Conservation (phyloP, 92 coral and sea anemone species). For the Phenganax stokvisi region DNA sequence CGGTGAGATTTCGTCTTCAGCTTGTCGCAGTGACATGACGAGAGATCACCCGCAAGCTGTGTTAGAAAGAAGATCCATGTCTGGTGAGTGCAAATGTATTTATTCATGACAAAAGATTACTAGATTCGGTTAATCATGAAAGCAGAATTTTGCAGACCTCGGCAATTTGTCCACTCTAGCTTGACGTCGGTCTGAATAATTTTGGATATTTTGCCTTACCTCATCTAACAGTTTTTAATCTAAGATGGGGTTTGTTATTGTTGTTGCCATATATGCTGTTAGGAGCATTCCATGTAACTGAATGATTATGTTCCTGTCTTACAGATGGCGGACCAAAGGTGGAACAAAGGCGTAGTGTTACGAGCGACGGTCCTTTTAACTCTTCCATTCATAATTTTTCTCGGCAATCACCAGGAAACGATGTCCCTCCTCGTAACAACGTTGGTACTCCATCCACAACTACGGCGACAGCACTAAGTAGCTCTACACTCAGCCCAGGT, state of each 20-base stretch:
- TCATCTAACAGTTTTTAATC: too few relatives aligned
- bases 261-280: too few relatives aligned
- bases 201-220: too few relatives aligned
- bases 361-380: background rate
- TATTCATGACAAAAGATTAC: too few relatives aligned
- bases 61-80: background rate
- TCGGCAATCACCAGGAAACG: slow-evolving; percentile 18
- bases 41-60: slow-evolving; percentile 23
- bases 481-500: background rate
- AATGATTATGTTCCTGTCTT: background rate
- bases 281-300: too few relatives aligned
- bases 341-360: background rate
- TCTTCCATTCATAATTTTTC: background rate
- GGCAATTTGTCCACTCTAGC: too few relatives aligned
- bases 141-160: too few relatives aligned
- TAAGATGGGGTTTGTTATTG: too few relatives aligned
- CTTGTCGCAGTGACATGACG: background rate
- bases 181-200: too few relatives aligned
- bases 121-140: too few relatives aligned
- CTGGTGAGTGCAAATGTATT: background rate
- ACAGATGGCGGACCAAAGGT: slow-evolving; percentile 9
- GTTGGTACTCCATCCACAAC: slow-evolving; percentile 1
- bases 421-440: background rate
- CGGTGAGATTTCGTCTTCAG: slow-evolving; percentile 9
- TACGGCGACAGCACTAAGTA: background rate